Base-by-base conservation (phyloP, 2,797 vertebrate species). In the Capromys pilorides region DNA sequence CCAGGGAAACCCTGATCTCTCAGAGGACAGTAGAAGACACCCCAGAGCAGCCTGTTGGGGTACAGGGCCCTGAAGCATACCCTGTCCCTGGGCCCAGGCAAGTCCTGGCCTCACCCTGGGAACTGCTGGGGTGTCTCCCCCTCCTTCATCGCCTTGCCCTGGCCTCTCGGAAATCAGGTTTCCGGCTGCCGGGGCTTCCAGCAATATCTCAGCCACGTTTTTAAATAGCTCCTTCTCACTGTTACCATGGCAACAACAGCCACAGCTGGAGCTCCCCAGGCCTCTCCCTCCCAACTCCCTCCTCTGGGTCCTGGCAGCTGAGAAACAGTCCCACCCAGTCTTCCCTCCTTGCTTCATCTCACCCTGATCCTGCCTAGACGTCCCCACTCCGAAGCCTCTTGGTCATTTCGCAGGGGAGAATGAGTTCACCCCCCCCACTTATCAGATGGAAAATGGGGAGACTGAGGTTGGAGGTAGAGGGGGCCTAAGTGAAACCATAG, bases 231-330 rank as follows among this genome's bases (percentile, higher is more conserved):
- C 96, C 91, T 97, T 94, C 94, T 96, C 81, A 89, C 84, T 64
- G 98, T 97, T 97, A 80, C 97, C 96, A 97, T 39, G 86, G 97
- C 95, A 97, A 97, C 97, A 97, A 81, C 95, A 98, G 97, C 95
- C 96, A 94, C 96, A 97, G 92, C 96, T 96, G 97, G 97, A 96
- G 86, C 90, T 97, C 82, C 90, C 95, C 81, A 92, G 94, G 88
- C 95, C 90, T 95, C 90, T 89, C 39, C 71, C 66, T 94, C 77
- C 83, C 41, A 90, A 94, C 89, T 96, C 93, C 89, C 86, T 8
- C 84, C 62, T 88, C 90, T 91, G 87, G 89, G 84, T 93, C 88
- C 77, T 31, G 39, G 87, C 84, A 95, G 51, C 84, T 88, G 24
- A 93, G 87, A 94, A 86, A 78, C 54, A 64, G 51, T 89, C 88